These are phyloP conservation scores for Oncopodura yosiiana DNA, from an alignment of 1,140 invertebrate genomes.

Conservation along the genomic window DNA sequence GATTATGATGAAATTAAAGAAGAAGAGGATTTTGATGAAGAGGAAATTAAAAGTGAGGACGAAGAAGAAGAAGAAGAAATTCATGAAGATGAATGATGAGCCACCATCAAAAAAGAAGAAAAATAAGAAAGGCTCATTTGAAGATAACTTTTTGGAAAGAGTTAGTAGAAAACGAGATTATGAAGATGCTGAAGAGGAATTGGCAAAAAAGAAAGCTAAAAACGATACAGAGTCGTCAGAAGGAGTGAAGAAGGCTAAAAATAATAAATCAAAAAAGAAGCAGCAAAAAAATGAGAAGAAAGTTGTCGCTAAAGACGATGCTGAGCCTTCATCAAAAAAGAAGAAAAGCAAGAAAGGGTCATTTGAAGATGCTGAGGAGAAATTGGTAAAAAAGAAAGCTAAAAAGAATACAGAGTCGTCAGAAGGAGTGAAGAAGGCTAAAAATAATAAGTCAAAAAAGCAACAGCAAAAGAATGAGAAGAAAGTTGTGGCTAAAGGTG, in stretches of 20 bases:
- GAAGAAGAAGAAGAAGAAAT: not conserved
- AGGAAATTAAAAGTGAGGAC: conserved; percentile 3
- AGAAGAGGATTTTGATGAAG: not conserved
- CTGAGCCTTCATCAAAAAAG: too few relatives aligned
- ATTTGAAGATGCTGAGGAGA: not conserved
- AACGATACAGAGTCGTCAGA: not conserved
- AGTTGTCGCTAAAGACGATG: not conserved
- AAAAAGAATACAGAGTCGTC: not conserved
- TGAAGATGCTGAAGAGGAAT: conserved; percentile 2
- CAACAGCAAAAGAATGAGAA: not conserved
- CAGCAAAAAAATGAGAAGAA: not conserved
- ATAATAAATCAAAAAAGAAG: not conserved
- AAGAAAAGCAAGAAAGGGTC: not conserved
- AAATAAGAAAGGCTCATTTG: not conserved
- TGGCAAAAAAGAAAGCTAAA: not conserved
- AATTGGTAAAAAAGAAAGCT: not conserved
- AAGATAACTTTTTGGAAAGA: not conserved
- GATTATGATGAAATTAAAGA: not conserved
- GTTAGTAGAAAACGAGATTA: not conserved
- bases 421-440: not conserved
- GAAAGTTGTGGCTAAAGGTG: not conserved
- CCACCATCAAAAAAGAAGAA: too few relatives aligned
- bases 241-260: not conserved
- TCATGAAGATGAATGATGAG: not conserved
- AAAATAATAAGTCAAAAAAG: not conserved